Evolutionary conservation across 2,113 vertebrate genomes (phyloP).

Genomic region (Nothocercus nigrocapillus): DNA sequence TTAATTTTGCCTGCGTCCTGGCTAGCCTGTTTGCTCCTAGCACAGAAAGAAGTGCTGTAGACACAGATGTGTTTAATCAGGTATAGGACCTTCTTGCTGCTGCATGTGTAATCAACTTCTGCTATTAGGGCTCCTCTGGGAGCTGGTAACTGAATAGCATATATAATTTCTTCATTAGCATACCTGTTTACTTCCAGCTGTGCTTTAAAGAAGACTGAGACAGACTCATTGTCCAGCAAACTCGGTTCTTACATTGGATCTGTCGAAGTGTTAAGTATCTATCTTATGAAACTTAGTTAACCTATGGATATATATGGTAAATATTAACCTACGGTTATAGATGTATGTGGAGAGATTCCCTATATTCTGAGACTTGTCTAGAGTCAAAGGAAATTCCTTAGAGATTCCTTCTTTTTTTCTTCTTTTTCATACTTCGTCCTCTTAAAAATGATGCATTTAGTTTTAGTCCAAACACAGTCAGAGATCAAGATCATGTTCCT

Average conservation of each 20-base stretch:
- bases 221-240: background rate
- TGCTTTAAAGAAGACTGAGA: constrained; percentile 32
- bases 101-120: constrained; percentile 25
- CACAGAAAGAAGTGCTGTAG: background rate
- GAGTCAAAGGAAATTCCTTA: background rate
- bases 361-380: background rate
- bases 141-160: constrained; percentile 39
- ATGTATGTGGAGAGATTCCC: background rate
- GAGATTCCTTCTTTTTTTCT: background rate
- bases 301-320: background rate
- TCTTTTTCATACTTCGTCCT: background rate
- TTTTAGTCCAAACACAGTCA: background rate
- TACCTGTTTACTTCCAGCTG: background rate
- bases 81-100: background rate
- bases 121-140: constrained; percentile 32
- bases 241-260: background rate
- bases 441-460: background rate
- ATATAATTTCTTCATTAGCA: constrained; percentile 42
- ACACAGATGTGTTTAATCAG: background rate
- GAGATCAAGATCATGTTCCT: background rate
- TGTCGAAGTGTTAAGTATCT: background rate
- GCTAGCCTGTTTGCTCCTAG: background rate
- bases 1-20: background rate
- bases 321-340: background rate
- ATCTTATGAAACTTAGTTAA: background rate